A percentile compares a stretch with the other conserved stretches of the same genome.
Conservation (phyloP, 1,140 invertebrate genomes). For the Pygmarrhopalites habei region DNA sequence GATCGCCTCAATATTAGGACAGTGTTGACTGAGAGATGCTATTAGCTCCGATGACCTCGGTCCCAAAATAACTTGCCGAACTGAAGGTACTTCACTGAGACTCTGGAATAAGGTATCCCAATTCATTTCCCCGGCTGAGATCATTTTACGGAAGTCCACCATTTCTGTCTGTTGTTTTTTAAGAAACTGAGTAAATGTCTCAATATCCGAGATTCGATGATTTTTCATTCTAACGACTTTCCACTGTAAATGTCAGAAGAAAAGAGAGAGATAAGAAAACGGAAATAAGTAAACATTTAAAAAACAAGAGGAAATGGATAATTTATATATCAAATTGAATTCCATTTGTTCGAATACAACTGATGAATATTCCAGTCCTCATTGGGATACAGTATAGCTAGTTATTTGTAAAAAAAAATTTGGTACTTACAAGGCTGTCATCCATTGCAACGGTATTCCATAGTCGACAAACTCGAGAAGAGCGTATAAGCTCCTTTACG, state of each 20-base stretch:
- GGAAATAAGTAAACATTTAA: background rate
- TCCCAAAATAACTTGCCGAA: slow-evolving; percentile 2
- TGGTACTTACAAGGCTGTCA: slow-evolving; percentile 7
- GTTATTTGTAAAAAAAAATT: background rate
- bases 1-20: background rate
- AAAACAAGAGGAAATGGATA: background rate
- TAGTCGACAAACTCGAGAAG: background rate
- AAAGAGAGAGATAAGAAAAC: background rate
- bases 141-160: slow-evolving; percentile 9
- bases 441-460: slow-evolving; percentile 8
- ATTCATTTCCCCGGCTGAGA: slow-evolving; percentile 8
- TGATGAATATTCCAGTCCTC: background rate
- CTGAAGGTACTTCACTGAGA: background rate
- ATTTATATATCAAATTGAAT: background rate
- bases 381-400: background rate
- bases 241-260: slow-evolving; percentile 5
- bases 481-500: slow-evolving; percentile 6
- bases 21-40: background rate
- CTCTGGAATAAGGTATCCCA: slow-evolving; percentile 1
- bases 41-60: background rate
- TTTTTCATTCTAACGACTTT: slow-evolving; percentile 7
- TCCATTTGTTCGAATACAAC: background rate
- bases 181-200: slow-evolving; percentile 4
- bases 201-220: slow-evolving; percentile 9
- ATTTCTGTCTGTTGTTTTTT: background rate